Base-by-base conservation (phyloP, 2,797 vertebrate species). In the Muscicapa comitata region DNA sequence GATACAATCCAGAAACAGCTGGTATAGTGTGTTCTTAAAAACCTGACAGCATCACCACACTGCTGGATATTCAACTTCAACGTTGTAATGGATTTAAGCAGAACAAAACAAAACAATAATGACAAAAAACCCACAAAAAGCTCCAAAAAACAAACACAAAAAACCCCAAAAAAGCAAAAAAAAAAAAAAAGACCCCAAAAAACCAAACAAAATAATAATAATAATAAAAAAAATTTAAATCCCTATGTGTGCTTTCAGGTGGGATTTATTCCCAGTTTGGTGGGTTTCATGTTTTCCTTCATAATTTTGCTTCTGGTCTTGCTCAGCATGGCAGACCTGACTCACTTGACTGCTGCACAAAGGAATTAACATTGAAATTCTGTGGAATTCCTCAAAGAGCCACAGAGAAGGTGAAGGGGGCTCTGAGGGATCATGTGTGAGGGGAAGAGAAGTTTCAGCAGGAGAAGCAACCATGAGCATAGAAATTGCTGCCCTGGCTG, bases 341-440 rank as follows among this genome's bases (percentile, higher is more conserved):
- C 53, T 73, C 54, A 20, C 80, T 20, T n/a, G 23, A 19, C 6
- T 13, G 35, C 57, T 88, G 66, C 10, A 26, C 37, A 51, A 38
- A 82, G 67, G 43, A 76, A 74, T 54, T 47, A 21, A 10, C 29
- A 4, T 26, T 16, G 66, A 28, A 19, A 82, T 78, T 70, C 51
- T 16, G 31, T 7, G 59, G 19, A 26, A 26, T 11, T 51, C 37
- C 35, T 13, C 47, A 37, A 33, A 31, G 11, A 81, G 63, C 18
- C n/a, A 51, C 45, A 18, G 15, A 43, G 37, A 45, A 65, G 51
- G 42, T 18, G 42, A 13, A 23, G 12, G 25, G n/a, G 37, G 72
- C 28, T 79, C 50, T 13, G 7, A n/a, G 45, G 4, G 8, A 2
- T 29, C 3, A 0, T 7, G n/a, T 2, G 38, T 2, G 17, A 7